Evolutionary conservation across 2,888 invertebrate genomes (phyloP).

Genomic region (Eurytoma californica): DNA sequence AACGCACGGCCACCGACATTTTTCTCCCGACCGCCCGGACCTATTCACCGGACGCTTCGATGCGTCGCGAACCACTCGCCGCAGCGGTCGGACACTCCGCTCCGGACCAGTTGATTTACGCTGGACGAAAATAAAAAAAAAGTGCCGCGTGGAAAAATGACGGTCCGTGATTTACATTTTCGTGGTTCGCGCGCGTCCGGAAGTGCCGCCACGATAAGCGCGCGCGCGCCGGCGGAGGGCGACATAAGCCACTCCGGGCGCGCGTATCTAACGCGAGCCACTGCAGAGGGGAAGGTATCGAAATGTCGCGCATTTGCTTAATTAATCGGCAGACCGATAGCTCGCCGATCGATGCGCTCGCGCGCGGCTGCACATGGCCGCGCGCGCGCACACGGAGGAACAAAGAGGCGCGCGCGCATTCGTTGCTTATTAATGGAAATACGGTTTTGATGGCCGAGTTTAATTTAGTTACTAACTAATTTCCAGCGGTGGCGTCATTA

Average conservation of each 20-base stretch:
- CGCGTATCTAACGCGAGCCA: constrained; percentile 40
- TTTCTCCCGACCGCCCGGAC: too few species aligned
- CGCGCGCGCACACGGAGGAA: constrained; percentile 38
- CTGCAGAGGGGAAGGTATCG: constrained; percentile 22
- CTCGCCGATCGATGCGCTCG: constrained; percentile 53
- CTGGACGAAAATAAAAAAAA: too few species aligned
- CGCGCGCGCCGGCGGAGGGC: not conserved
- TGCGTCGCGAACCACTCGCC: too few species aligned
- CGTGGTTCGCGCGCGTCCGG: not conserved
- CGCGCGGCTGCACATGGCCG: constrained; percentile 46
- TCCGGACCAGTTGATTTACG: too few species aligned
- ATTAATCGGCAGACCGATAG: constrained; percentile 60
- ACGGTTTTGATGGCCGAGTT: constrained; percentile 1
- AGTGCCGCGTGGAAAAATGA: too few species aligned
- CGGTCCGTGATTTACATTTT: not conserved
- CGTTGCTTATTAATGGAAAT: constrained; percentile 46
- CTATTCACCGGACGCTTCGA: too few species aligned
- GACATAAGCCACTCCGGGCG: constrained; percentile 25
- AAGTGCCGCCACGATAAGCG: constrained; percentile 17
- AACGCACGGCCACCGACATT: too few species aligned
- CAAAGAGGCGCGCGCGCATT: constrained; percentile 42
- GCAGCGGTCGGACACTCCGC: too few species aligned
- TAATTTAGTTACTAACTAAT: constrained; percentile 13
- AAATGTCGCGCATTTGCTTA: constrained; percentile 61
- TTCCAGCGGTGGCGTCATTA: not conserved